These are phyloP conservation scores for Laticauda laticaudata DNA, from an alignment of 2,113 vertebrate genomes.

Conservation along the genomic window DNA sequence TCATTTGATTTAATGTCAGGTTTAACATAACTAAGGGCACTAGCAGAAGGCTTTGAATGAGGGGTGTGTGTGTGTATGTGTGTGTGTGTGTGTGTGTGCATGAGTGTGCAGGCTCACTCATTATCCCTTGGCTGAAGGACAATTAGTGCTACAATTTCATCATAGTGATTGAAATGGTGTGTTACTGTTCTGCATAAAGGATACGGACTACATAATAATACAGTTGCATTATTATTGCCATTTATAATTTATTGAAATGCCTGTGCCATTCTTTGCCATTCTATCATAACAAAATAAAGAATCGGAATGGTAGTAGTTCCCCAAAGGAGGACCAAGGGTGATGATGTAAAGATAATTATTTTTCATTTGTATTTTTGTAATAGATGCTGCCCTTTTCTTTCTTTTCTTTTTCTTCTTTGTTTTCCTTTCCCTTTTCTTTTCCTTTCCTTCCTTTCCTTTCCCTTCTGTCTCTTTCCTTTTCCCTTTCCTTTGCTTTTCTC, in stretches of 20 bases:
- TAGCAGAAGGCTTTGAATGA: background rate
- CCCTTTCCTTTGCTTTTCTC: too few relatives aligned
- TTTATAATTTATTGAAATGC: constrained; percentile 6
- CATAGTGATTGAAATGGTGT: background rate
- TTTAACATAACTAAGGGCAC: constrained; percentile 7
- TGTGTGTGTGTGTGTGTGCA: background rate
- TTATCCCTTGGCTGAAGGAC: constrained; percentile 23
- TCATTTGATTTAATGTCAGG: constrained; percentile 21
- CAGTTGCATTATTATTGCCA: background rate
- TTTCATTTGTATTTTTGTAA: background rate
- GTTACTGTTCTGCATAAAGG: background rate
- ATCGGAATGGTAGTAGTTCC: background rate
- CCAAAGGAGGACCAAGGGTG: background rate
- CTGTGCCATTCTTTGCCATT: background rate
- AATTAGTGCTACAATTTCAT: constrained; percentile 11
- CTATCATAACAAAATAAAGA: background rate
- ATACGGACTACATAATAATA: background rate
- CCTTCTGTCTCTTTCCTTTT: too few relatives aligned
- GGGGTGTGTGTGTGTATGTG: background rate
- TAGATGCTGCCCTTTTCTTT: background rate
- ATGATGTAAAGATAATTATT: background rate
- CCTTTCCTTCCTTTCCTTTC: too few relatives aligned
- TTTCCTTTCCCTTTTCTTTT: too few relatives aligned
- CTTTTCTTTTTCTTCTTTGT: too few relatives aligned
- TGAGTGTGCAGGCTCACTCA: background rate